Evolutionary conservation across 2,888 invertebrate species (phyloP).

Genomic region (Smittia sp.): DNA sequence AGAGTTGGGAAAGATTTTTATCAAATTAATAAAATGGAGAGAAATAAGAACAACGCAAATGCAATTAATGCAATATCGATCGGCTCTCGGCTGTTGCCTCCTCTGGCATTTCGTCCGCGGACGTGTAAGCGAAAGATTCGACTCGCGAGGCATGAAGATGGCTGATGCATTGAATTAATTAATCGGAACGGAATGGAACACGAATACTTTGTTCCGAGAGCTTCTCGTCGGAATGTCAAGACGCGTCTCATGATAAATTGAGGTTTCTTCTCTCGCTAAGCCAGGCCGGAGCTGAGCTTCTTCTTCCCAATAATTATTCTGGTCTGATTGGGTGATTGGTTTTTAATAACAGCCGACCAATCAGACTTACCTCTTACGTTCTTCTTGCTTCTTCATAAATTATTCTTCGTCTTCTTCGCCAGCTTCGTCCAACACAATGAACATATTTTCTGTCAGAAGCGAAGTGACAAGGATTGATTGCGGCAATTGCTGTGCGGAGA

Average conservation of each 20-base stretch:
- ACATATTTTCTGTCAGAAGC: constrained; percentile 21
- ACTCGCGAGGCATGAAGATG: not conserved
- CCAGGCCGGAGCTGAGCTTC: not conserved
- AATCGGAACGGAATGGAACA: not conserved
- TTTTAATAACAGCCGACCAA: constrained; percentile 36
- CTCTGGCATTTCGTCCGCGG: not conserved
- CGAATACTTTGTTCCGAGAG: no score
- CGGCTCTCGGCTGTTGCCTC: not conserved
- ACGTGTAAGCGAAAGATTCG: constrained; percentile 2
- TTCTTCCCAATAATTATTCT: constrained; percentile 18
- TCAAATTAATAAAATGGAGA: constrained; percentile 23
- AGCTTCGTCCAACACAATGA: not conserved
- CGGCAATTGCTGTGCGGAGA: not conserved
- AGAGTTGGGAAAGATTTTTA: constrained; percentile 10
- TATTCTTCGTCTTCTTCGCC: not conserved
- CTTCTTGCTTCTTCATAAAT: not conserved
- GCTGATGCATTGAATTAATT: constrained; percentile 8
- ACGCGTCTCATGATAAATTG: not conserved
- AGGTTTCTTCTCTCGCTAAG: not conserved
- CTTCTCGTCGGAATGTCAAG: not conserved
- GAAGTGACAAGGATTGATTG: constrained; percentile 19
- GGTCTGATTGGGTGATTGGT: constrained; percentile 38
- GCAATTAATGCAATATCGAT: constrained; percentile 25
- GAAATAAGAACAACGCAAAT: constrained; percentile 22
- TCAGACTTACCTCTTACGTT: constrained; percentile 21